Evolutionary conservation across 2,797 vertebrate genomes (phyloP).

Genomic region (Picus viridis): DNA sequence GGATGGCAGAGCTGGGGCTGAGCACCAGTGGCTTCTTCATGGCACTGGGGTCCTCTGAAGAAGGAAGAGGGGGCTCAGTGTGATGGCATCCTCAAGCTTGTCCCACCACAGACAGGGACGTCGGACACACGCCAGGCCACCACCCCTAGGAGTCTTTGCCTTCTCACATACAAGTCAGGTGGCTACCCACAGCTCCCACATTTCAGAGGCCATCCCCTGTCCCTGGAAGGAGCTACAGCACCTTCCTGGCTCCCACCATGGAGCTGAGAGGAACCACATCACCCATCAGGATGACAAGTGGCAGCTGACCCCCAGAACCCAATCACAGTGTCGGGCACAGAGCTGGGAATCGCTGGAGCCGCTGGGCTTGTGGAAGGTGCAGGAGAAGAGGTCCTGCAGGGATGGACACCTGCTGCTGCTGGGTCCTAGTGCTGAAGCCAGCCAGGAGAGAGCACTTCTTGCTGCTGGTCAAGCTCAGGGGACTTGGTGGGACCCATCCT

Average conservation of each 20-base stretch:
- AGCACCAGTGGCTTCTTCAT: constrained; percentile 64
- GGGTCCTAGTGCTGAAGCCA: not conserved
- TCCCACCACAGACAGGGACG: not conserved
- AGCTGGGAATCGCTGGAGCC: not conserved
- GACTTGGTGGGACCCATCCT: not conserved
- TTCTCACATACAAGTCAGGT: not conserved
- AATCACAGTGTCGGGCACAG: not conserved
- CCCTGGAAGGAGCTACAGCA: not conserved
- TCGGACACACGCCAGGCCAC: not conserved
- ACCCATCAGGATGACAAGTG: not conserved
- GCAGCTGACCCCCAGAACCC: not conserved
- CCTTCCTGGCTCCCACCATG: rapidly evolving
- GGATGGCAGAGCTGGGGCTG: constrained; percentile 75
- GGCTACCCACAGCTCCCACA: not conserved
- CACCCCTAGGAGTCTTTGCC: not conserved
- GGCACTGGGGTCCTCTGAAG: constrained; percentile 73
- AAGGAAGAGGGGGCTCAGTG: not conserved
- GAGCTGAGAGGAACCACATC: rapidly evolving
- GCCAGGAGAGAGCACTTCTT: not conserved
- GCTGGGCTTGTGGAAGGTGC: no score
- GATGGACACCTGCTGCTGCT: not conserved
- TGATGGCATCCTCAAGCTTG: no score
- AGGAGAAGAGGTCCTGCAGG: not conserved
- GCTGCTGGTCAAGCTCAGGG: not conserved
- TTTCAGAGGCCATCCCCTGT: not conserved